These are phyloP conservation scores for Ectemnius cavifrons DNA, from an alignment of 2,888 invertebrate genomes.

Conservation along the genomic window DNA sequence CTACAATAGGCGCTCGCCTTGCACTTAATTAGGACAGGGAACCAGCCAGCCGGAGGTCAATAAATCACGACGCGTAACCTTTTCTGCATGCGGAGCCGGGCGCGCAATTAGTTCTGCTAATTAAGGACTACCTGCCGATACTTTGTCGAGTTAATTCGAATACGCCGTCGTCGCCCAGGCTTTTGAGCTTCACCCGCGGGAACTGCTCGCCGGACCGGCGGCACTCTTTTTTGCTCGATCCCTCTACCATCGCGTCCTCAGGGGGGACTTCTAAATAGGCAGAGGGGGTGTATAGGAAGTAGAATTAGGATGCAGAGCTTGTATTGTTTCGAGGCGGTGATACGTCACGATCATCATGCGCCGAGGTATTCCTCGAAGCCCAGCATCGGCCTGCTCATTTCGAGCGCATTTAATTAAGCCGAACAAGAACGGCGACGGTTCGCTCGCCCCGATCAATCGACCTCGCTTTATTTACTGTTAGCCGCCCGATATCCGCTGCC, in stretches of 20 bases:
- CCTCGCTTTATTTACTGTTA: conserved; percentile 35
- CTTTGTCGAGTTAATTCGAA: conserved; percentile 72
- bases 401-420: conserved; percentile 45
- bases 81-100: conserved; percentile 66
- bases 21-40: conserved; percentile 70
- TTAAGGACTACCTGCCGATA: conserved; percentile 72
- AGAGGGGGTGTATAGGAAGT: too few species aligned
- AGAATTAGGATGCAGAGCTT: too few species aligned
- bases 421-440: conserved; percentile 23
- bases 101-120: conserved; percentile 72
- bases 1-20: conserved; percentile 62
- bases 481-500: conserved; percentile 29
- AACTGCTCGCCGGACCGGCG: conserved; percentile 18
- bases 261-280: too few species aligned
- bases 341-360: conserved; percentile 36
- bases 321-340: too few species aligned
- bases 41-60: conserved; percentile 60
- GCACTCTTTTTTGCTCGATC: conserved; percentile 39
- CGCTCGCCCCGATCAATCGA: conserved; percentile 46
- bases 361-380: conserved; percentile 22
- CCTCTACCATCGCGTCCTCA: conserved; percentile 13
- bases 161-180: conserved; percentile 46
- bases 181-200: conserved; percentile 38
- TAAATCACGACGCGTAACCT: conserved; percentile 72
- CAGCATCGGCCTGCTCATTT: conserved; percentile 26